phyloP scores from a whole-genome alignment of 2,797 vertebrate genomes.

The Pseudochirops corinnae region DNA sequence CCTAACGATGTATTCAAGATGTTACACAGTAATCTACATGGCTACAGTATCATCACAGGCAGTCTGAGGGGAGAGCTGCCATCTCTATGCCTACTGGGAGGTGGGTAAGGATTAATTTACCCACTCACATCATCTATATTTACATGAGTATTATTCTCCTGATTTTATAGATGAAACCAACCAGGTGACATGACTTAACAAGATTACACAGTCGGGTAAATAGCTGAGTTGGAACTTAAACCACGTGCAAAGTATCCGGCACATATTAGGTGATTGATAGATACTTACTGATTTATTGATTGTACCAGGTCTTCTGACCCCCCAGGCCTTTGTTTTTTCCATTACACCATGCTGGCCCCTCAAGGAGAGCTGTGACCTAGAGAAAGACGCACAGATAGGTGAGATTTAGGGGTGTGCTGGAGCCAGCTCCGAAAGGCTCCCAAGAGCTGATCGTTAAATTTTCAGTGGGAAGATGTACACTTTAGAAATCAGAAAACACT shows the following conservation, averaged over 20 bases:
- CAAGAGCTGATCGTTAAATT: not conserved
- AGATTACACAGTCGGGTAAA: not conserved
- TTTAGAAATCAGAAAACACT: not conserved
- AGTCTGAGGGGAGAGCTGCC: not conserved
- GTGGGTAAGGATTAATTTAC: not conserved
- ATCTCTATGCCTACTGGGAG: not conserved
- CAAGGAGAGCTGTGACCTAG: not conserved
- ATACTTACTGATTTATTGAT: not conserved
- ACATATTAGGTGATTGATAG: not conserved
- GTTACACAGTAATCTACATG: not conserved
- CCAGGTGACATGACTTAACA: not conserved
- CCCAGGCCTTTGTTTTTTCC: not conserved
- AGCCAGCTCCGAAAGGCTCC: not conserved
- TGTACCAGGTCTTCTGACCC: not conserved
- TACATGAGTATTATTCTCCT: not conserved
- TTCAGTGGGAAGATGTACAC: not conserved
- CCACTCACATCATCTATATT: not conserved
- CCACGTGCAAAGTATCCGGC: not conserved
- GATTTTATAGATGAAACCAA: not conserved
- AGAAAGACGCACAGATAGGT: not conserved
- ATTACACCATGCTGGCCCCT: not conserved
- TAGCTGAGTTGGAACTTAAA: not conserved
- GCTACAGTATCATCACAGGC: not conserved
- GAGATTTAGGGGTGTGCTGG: not conserved
- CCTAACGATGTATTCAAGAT: not conserved